Base-by-base conservation (phyloP, 2,888 invertebrate species). In the Apodemia duryi region DNA sequence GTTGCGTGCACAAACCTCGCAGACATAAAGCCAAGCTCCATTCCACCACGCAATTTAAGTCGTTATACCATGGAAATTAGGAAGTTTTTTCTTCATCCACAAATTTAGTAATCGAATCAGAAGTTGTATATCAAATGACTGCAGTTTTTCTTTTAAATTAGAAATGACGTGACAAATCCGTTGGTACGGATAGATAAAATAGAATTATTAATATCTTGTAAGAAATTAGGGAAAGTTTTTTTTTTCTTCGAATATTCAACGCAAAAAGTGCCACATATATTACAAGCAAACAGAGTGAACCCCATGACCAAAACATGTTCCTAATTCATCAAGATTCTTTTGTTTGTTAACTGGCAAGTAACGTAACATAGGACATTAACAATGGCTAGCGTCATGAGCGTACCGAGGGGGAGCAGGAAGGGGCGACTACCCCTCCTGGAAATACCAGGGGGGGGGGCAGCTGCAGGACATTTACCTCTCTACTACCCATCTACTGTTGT, bases 1-100 rank as follows among this genome's bases (percentile, higher is more conserved):
- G 68, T 80, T 72, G 80, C 80, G 80, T 80, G 80, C 74, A 70
- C 66, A 69, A 65, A 67, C 66, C 62, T 65, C 63, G 67, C 69
- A 67, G 69, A 71, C 70, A 71, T 68, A 63, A 62, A 54, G 51
- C 13, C 46, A 32, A n/a, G 21, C 66, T 65, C 21, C 57, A 62
- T 61, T 63, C 1, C 21, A 43, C 54, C 9, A 46, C 28, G 29
- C 66, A 46, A 70, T 63, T 65, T n/a, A 69, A 62, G 63, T 35
- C 67, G 66, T 66, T 72, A 70, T 66, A 41, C 7, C n/a, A 2
- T 32, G 13, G 61, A 1, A 21, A 61, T 35, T 68, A 65, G 60
- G 57, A 32, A 21, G 6, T 57, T 38, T 21, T 67, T 13, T 29
- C 57, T 6, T 35, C 51, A 35, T 57, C 57, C 52, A 46, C 62